Percentiles rank a stretch among this genome's conserved stretches.
These are phyloP conservation scores for Misgurnus anguillicaudatus DNA, from an alignment of 2,113 vertebrate genomes.

Conservation along the genomic window DNA sequence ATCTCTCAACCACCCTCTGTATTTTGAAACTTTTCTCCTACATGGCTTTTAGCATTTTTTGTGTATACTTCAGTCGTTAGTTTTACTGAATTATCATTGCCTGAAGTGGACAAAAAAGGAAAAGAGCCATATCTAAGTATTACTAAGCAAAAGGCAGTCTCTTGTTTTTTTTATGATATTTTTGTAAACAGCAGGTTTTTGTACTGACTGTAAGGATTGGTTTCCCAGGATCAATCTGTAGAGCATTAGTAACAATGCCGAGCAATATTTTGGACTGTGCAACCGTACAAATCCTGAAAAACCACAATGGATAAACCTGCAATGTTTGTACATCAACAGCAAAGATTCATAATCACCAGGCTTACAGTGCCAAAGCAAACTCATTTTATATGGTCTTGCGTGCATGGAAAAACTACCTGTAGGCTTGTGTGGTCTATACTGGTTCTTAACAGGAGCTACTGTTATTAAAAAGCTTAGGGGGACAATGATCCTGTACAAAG, in stretches of 20 bases:
- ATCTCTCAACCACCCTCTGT: not conserved
- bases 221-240: not conserved
- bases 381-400: not conserved
- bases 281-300: not conserved
- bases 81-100: not conserved
- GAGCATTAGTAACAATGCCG: not conserved
- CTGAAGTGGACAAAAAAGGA: not conserved
- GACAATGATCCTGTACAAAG: not conserved
- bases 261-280: slow-evolving; percentile 16
- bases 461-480: not conserved
- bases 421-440: slow-evolving; percentile 9
- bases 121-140: not conserved
- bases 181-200: not conserved
- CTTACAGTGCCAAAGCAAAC: slow-evolving; percentile 22
- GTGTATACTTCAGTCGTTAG: not conserved
- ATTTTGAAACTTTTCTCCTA: not conserved
- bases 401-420: slow-evolving; percentile 3
- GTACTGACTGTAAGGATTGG: not conserved
- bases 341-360: slow-evolving; percentile 27
- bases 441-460: not conserved
- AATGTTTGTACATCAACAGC: slow-evolving; percentile 9
- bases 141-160: too few relatives aligned
- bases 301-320: slow-evolving; percentile 18
- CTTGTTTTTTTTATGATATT: too few relatives aligned
- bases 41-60: not conserved